A percentile compares a stretch with the other conserved stretches of the same genome.
phyloP scores from a whole-genome alignment of 2,797 vertebrate species.

The Dromococcyx pavoninus region DNA sequence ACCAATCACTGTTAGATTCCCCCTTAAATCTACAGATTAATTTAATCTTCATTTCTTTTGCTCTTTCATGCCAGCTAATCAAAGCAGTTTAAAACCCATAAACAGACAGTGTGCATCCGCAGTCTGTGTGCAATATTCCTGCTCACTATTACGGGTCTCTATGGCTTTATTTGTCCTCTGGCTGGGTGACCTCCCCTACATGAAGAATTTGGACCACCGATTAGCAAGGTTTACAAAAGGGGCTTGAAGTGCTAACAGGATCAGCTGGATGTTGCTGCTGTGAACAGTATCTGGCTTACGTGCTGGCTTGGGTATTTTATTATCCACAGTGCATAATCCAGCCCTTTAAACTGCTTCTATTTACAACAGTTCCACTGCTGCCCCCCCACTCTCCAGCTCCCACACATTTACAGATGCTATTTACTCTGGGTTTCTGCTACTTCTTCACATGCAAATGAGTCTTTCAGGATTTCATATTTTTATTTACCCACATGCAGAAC shows the following conservation, averaged over 20 bases:
- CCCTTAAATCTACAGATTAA: background rate
- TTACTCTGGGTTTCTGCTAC: conserved; percentile 30
- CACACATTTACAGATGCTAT: conserved; percentile 39
- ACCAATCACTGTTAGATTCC: background rate
- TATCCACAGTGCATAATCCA: background rate
- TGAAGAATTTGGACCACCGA: background rate
- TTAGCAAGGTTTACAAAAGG: background rate
- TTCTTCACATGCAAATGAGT: conserved; percentile 43
- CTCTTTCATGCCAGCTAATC: background rate
- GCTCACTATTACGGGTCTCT: background rate
- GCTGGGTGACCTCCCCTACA: background rate
- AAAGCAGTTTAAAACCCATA: background rate
- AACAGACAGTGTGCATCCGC: background rate
- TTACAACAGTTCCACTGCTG: conserved; percentile 46
- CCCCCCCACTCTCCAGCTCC: conserved; percentile 2
- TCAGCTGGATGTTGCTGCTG: background rate
- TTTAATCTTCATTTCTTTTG: background rate
- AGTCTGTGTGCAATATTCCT: background rate
- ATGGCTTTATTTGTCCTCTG: background rate
- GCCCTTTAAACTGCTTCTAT: conserved; percentile 22
- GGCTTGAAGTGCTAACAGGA: background rate
- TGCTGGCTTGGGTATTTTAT: conserved; percentile 1
- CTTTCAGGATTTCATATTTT: conserved; percentile 20
- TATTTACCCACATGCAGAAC: conserved; percentile 27
- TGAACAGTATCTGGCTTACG: background rate